Conservation (phyloP, 2,888 invertebrate species). For the Caenorhabditis wallacei region DNA sequence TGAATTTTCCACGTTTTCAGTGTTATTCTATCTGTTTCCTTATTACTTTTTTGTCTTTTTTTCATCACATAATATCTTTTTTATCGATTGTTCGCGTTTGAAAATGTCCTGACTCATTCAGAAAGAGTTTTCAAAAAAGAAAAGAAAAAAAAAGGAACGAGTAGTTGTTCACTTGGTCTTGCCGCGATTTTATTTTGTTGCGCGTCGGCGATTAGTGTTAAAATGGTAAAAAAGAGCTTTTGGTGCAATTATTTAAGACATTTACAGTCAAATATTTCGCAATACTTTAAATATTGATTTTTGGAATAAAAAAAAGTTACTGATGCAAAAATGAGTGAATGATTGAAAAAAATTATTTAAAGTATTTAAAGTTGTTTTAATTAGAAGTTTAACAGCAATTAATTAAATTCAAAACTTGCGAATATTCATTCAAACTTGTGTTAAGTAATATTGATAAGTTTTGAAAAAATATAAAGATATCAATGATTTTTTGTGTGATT, state of each 20-base stretch:
- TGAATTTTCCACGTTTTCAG: constrained; percentile 4
- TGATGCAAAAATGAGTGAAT: neutral
- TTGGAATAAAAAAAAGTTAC: neutral
- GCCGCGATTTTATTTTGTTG: constrained; percentile 18
- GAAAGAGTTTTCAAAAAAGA: neutral
- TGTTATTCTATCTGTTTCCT: neutral
- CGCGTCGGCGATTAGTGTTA: neutral
- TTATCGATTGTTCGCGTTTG: neutral
- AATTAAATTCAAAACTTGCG: too few species aligned
- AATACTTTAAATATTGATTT: constrained; percentile 27
- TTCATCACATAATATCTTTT: neutral
- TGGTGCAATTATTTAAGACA: neutral
- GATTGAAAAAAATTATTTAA: neutral
- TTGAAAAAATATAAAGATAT: too few species aligned
- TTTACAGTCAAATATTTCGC: constrained; percentile 42
- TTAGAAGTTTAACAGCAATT: too few species aligned
- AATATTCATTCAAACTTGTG: too few species aligned
- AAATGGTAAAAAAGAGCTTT: constrained; percentile 4
- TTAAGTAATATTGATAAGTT: too few species aligned
- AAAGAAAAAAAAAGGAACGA: constrained; percentile 18
- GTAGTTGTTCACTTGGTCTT: constrained; percentile 14
- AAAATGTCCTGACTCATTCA: constrained; percentile 29
- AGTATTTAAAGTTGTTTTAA: neutral
- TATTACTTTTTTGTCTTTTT: neutral
- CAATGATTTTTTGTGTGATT: too few species aligned